Percentiles rank a stretch among this genome's conserved stretches.
Evolutionary conservation across 2,113 vertebrate species (phyloP).

Genomic region (Albula goreensis): DNA sequence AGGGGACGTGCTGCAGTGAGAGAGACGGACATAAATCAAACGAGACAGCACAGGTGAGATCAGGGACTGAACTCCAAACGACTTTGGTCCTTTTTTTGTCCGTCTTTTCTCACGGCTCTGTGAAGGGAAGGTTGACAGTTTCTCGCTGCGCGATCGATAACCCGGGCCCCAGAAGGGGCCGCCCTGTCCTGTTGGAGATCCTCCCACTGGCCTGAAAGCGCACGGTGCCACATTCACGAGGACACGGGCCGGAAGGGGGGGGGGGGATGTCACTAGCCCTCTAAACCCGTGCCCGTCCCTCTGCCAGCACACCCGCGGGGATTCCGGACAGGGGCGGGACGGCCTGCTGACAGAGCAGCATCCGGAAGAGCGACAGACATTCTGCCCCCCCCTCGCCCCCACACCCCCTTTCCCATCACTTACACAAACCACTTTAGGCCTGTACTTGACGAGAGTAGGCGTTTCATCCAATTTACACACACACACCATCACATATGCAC

Average conservation of each 20-base stretch:
- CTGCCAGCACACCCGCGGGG: too few relatives aligned
- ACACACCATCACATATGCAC: too few relatives aligned
- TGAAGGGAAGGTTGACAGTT: background rate
- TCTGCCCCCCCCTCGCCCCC: background rate
- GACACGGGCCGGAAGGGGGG: background rate
- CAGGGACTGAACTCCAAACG: background rate
- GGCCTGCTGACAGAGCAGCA: background rate
- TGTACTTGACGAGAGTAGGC: background rate
- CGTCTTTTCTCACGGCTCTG: background rate
- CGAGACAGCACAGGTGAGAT: background rate
- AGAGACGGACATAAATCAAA: background rate
- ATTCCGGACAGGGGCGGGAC: background rate
- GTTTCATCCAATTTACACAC: too few relatives aligned
- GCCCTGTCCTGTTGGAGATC: too few relatives aligned
- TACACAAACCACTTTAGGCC: background rate
- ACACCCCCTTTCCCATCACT: background rate
- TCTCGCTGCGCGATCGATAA: conserved; percentile 1
- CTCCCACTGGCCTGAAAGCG: too few relatives aligned
- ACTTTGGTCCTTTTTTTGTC: background rate
- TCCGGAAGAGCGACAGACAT: background rate
- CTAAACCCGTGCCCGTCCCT: too few relatives aligned
- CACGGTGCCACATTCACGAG: background rate
- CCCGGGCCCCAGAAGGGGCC: background rate
- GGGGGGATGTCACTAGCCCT: too few relatives aligned
- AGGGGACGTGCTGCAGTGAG: background rate